phyloP scores from a whole-genome alignment of 2,797 vertebrate genomes.

The Luscinia megarhynchos region DNA sequence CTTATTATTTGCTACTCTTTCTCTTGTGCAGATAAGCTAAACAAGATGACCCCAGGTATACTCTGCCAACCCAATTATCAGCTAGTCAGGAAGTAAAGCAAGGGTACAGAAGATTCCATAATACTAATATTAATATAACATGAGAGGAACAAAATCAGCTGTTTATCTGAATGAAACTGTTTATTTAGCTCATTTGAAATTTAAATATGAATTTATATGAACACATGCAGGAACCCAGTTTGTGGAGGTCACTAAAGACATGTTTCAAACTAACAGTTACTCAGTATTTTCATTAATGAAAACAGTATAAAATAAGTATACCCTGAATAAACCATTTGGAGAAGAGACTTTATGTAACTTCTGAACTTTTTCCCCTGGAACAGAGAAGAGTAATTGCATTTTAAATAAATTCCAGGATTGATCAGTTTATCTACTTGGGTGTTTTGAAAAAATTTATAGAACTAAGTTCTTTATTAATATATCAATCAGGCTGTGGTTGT shows the following conservation, averaged over 20 bases:
- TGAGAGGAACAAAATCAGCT: constrained; percentile 74
- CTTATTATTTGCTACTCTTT: constrained; percentile 74
- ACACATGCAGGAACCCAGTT: neutral
- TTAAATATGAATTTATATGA: constrained; percentile 73
- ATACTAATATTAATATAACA: constrained; percentile 80
- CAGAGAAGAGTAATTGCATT: neutral
- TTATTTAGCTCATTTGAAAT: constrained; percentile 79
- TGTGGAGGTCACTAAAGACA: constrained; percentile 49
- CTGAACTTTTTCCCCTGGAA: neutral
- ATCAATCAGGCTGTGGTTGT: neutral
- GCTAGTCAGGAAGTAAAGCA: constrained; percentile 68
- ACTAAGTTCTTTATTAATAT: neutral
- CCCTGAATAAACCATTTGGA: neutral
- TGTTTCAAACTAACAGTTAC: constrained; percentile 47
- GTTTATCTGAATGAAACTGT: constrained; percentile 74
- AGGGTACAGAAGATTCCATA: constrained; percentile 60
- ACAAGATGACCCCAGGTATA: constrained; percentile 73
- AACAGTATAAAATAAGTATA: neutral
- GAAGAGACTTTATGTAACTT: neutral
- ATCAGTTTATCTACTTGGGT: neutral
- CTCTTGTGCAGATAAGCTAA: constrained; percentile 76
- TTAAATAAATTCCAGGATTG: constrained; percentile 42
- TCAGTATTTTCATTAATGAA: constrained; percentile 17
- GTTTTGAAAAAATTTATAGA: neutral
- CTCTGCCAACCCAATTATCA: constrained; percentile 78